Base-by-base conservation (phyloP, 2,888 invertebrate genomes). In the Dicyrtomina minuta region DNA sequence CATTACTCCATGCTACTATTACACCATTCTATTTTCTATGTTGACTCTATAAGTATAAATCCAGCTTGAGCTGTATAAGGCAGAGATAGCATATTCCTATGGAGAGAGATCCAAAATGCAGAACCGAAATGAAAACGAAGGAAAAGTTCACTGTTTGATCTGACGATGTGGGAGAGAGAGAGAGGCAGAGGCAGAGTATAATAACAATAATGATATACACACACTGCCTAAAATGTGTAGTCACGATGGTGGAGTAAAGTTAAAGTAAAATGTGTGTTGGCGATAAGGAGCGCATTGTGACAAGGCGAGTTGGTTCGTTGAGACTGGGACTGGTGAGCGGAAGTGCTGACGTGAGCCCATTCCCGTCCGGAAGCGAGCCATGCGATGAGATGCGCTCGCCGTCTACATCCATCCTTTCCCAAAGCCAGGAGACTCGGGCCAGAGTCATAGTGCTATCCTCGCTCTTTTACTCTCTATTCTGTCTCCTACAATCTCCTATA, bases 301-400 rank as follows among this genome's bases (percentile, higher is more conserved):
- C 68, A 68, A 68, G 68, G 46, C 59, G 68, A 67, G 59, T 67
- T 46, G 59, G 68, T 68, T 68, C 60, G 59, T 66, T 66, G 27
- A 56, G 67, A 67, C 66, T 67, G 39, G 66, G 59, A 59, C 59
- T 59, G 51, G 60, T 59, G 72, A 73, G 68, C 75, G 76, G 75
- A 76, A 73, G 76, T 73, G 77, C 76, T 76, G 75, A 76, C 77
- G 77, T 77, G 77, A 74, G 76, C 77, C 77, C 77, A 77, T 77
- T 77, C 76, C 77, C 77, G 76, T 76, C 77, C 76, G 77, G 77
- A 77, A 76, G 75, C 75, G 74, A 77, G 74, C 73, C 77, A 76
- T 75, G 75, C 77, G 75, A 77, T 75, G 77, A 73, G 77, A 75
- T 75, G 74, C 75, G 74, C 75, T 71, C 73, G 72, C 74, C 75